Conservation (phyloP, 2,888 invertebrate genomes). For the Limnephilus auricula region DNA sequence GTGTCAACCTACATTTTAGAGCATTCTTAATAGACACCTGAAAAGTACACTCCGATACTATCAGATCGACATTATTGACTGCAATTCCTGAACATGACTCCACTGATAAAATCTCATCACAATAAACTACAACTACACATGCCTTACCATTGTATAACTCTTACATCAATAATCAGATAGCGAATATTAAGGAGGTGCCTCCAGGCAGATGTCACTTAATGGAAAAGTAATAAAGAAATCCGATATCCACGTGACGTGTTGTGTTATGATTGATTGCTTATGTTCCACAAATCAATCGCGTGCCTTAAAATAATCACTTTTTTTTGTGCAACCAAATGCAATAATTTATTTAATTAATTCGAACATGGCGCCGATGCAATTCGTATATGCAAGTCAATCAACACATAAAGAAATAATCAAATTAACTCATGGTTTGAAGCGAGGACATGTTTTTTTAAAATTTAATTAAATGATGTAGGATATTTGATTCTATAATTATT, state of each 20-base stretch:
- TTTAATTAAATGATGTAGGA: neutral
- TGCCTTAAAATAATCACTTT: neutral
- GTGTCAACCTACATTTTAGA: neutral
- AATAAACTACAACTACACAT: neutral
- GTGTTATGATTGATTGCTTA: neutral
- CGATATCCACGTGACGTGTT: slow-evolving; percentile 20
- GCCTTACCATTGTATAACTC: neutral
- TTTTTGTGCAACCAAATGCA: slow-evolving; percentile 22
- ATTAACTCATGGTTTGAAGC: neutral
- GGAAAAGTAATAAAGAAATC: neutral
- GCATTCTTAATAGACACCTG: neutral
- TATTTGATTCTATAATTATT: neutral
- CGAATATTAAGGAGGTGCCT: slow-evolving; percentile 36
- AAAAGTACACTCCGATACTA: neutral
- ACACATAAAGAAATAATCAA: neutral
- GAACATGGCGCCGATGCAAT: neutral
- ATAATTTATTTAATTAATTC: slow-evolving; percentile 25
- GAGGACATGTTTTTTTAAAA: neutral
- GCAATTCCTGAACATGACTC: neutral
- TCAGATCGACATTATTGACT: neutral
- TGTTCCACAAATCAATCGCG: neutral
- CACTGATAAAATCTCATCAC: neutral
- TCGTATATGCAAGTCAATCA: slow-evolving; percentile 5
- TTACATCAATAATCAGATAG: neutral
- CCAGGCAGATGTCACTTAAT: slow-evolving; percentile 33